phyloP scores from a whole-genome alignment of 30 jellyfish, hydroid and myxozoan species.

The Sanderia malayensis region DNA sequence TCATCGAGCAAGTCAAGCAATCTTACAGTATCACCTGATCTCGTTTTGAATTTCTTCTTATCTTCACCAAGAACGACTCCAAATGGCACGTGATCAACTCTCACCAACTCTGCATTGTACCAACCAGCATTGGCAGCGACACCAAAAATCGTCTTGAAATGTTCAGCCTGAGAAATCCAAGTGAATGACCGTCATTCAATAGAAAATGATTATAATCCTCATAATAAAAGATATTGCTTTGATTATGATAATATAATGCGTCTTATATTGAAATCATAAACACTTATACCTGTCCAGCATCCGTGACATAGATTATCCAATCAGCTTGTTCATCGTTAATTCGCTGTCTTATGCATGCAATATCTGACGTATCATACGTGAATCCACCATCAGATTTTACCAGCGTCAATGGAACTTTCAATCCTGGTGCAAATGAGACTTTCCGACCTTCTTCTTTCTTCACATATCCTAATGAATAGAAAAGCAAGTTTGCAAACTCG shows the following conservation, averaged over 20 bases:
- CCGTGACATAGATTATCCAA: constrained; percentile 94
- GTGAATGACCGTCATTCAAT: too few relatives aligned
- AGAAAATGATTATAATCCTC: too few relatives aligned
- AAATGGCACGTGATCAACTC: constrained; percentile 96
- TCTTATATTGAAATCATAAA: too few relatives aligned
- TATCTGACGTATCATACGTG: constrained; percentile 98
- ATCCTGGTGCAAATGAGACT: constrained; percentile 82
- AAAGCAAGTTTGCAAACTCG: too few relatives aligned
- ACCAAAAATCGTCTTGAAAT: constrained; percentile 80
- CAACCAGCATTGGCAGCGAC: constrained; percentile 85
- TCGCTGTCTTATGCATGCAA: constrained; percentile 94
- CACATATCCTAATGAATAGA: constrained; percentile 34
- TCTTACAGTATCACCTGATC: constrained; percentile 98
- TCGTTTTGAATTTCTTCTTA: constrained; percentile 94
- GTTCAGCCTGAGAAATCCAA: constrained; percentile 80
- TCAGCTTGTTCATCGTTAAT: constrained; percentile 83
- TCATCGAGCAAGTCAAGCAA: constrained; percentile 86
- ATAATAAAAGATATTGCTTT: too few relatives aligned
- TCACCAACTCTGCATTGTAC: constrained; percentile 57
- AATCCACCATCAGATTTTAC: constrained; percentile 99
- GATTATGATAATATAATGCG: too few relatives aligned
- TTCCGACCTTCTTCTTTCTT: constrained; percentile 82
- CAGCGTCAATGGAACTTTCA: constrained; percentile 88
- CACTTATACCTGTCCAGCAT: constrained; percentile 98
- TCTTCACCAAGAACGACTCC: constrained; percentile 99